phyloP scores from a whole-genome alignment of 30 jellyfish, hydroid and myxozoan species.

The Mastigias papua region DNA sequence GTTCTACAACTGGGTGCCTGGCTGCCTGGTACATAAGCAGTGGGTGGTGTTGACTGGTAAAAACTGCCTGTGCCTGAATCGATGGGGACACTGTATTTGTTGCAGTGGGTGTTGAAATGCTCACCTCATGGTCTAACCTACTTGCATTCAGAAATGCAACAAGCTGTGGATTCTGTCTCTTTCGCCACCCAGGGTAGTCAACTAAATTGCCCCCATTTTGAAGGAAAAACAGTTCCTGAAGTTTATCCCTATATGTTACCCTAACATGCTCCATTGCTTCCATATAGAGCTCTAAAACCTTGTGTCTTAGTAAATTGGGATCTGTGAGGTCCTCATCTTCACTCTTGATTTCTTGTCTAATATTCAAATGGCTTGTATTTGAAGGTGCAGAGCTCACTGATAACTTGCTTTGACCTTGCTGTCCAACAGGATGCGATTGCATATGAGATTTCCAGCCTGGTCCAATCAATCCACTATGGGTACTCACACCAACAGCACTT shows the following conservation, averaged over 20 bases:
- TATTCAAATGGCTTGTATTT: slow-evolving; percentile 1
- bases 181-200: slow-evolving; percentile 96
- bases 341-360: slow-evolving; percentile 55
- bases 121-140: slow-evolving; percentile 85
- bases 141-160: slow-evolving; percentile 85
- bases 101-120: slow-evolving; percentile 91
- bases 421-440: slow-evolving; percentile 12
- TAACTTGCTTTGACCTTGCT: slow-evolving; percentile 4
- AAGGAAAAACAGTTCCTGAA: slow-evolving; percentile 91
- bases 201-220: slow-evolving; percentile 99
- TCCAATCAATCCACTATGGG: slow-evolving; percentile 27
- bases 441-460: slow-evolving; percentile 49
- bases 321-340: slow-evolving; percentile 75
- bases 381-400: slow-evolving; percentile 19
- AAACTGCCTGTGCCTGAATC: slow-evolving; percentile 82
- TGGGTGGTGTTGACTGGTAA: slow-evolving; percentile 46
- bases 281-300: slow-evolving; percentile 71
- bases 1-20: slow-evolving; percentile 27
- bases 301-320: slow-evolving; percentile 68
- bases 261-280: slow-evolving; percentile 82
- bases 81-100: slow-evolving; percentile 86
- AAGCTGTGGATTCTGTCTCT: slow-evolving; percentile 90
- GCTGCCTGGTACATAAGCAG: slow-evolving; percentile 31
- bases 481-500: background rate
- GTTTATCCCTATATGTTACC: slow-evolving; percentile 81